phyloP scores from a whole-genome alignment of 2,113 vertebrate species.

The Onychorhynchus coronatus region DNA sequence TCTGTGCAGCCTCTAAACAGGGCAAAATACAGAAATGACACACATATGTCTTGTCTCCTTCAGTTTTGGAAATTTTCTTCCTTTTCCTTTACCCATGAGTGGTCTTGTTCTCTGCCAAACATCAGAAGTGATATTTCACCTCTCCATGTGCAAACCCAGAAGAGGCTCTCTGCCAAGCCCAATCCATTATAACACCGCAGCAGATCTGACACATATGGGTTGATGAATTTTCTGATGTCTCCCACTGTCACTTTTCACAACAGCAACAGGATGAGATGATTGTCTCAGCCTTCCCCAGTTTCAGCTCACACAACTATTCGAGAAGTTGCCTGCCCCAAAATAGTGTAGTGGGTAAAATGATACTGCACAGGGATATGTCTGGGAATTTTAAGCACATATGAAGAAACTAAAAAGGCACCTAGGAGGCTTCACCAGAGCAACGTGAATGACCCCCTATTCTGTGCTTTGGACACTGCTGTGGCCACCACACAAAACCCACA shows the following conservation, averaged over 20 bases:
- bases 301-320: neutral
- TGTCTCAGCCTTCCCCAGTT: neutral
- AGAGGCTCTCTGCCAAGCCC: neutral
- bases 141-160: constrained; percentile 19
- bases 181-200: neutral
- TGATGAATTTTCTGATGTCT: constrained; percentile 21
- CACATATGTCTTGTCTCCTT: neutral
- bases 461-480: neutral
- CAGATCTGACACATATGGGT: constrained; percentile 21
- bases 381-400: neutral
- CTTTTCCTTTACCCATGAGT: neutral
- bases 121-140: constrained; percentile 20
- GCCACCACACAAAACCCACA: neutral
- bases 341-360: neutral
- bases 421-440: neutral
- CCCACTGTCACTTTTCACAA: constrained; percentile 4
- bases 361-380: neutral
- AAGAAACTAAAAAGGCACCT: neutral
- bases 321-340: neutral
- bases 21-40: neutral
- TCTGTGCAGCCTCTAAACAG: neutral
- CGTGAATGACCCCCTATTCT: neutral
- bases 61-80: neutral
- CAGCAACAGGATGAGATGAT: neutral
- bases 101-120: neutral